A percentile compares a stretch with the other conserved stretches of the same genome.
phyloP scores from a whole-genome alignment of 2,797 vertebrate species.

The Hyperoplus lanceolatus region DNA sequence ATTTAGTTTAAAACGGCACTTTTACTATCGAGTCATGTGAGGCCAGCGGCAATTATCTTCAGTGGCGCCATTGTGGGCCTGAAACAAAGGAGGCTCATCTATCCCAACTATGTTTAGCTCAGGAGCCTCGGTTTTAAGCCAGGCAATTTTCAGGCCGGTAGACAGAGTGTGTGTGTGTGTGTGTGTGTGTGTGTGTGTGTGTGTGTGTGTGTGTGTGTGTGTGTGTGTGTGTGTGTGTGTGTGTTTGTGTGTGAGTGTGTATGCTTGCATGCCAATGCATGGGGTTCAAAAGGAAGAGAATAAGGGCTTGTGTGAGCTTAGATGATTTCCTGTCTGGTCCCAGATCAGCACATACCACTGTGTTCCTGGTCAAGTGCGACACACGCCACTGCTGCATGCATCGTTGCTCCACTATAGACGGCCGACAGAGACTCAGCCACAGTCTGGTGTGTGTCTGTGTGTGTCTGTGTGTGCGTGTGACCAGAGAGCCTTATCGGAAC shows the following conservation, averaged over 20 bases:
- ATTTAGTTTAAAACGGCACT: slow-evolving; percentile 43
- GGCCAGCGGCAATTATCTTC: slow-evolving; percentile 68
- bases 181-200: slow-evolving; percentile 8
- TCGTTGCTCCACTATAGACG: slow-evolving; percentile 50
- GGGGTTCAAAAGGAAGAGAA: slow-evolving; percentile 35
- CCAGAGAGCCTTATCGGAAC: slow-evolving; percentile 16
- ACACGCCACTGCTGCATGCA: slow-evolving; percentile 43
- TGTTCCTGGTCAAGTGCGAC: slow-evolving; percentile 63
- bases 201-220: slow-evolving; percentile 8
- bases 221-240: too few species aligned
- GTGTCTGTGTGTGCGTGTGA: slow-evolving; percentile 5
- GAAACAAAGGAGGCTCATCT: slow-evolving; percentile 65
- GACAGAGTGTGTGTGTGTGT: slow-evolving; percentile 25
- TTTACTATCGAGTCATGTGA: slow-evolving; percentile 58
- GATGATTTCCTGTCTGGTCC: slow-evolving; percentile 64
- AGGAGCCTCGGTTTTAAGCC: slow-evolving; percentile 45
- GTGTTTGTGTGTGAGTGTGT: slow-evolving; percentile 9
- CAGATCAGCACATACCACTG: slow-evolving; percentile 61
- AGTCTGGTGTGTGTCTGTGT: background rate
- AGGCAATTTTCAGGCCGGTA: slow-evolving; percentile 53
- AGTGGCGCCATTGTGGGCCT: slow-evolving; percentile 35
- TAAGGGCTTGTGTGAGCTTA: slow-evolving; percentile 57
- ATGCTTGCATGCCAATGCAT: background rate
- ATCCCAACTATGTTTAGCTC: slow-evolving; percentile 51
- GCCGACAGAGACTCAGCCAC: slow-evolving; percentile 9